phyloP scores from a whole-genome alignment of 1,140 invertebrate genomes.

The Heliconius eleuchia region DNA sequence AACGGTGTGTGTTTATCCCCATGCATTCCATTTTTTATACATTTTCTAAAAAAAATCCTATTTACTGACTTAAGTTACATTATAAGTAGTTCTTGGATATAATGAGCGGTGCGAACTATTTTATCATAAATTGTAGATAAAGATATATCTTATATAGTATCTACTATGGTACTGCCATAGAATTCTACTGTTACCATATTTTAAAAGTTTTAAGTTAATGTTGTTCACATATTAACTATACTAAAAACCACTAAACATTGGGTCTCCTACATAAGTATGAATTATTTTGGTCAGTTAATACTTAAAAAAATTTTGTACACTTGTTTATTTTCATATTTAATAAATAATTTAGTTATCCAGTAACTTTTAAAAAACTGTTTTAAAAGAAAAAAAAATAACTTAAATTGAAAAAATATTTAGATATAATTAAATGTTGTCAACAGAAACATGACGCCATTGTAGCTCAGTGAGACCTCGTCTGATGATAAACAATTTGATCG shows the following conservation, averaged over 20 bases:
- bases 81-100: neutral
- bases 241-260: neutral
- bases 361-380: neutral
- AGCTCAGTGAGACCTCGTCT: no score
- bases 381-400: neutral
- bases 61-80: conserved; percentile 19
- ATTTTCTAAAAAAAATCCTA: neutral
- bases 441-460: no score
- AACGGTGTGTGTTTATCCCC: no score
- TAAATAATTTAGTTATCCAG: neutral
- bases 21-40: no score
- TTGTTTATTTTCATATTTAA: neutral
- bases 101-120: neutral
- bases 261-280: neutral
- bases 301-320: neutral
- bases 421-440: no score
- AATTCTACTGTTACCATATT: conserved; percentile 17
- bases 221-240: neutral
- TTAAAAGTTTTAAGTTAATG: conserved; percentile 15
- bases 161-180: conserved; percentile 7
- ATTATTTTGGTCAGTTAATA: neutral
- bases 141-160: neutral
- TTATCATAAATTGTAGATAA: conserved; percentile 11
- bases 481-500: no score
- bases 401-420: neutral